Base-by-base conservation (phyloP, 2,797 vertebrate species). In the Megalops cyprinoides region DNA sequence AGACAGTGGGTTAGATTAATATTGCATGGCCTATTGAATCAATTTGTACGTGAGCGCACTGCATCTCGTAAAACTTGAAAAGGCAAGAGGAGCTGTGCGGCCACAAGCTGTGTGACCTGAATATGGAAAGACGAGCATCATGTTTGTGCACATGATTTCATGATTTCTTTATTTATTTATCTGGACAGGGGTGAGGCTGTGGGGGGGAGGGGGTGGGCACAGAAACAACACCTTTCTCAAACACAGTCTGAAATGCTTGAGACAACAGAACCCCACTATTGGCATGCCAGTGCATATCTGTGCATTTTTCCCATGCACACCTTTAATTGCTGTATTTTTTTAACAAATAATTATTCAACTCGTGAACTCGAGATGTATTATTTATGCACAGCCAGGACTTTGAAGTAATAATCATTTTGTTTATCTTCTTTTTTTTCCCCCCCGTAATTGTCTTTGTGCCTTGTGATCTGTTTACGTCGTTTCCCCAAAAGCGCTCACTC, bases 181-280 rank as follows among this genome's bases (percentile, higher is more conserved):
- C n/a, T n/a, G n/a, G n/a, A n/a, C n/a, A n/a, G n/a, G n/a, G n/a
- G n/a, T n/a, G n/a, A n/a, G n/a, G n/a, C n/a, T n/a, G n/a, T n/a
- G n/a, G n/a, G n/a, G n/a, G n/a, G n/a, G n/a, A n/a, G n/a, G n/a
- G n/a, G n/a, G n/a, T n/a, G n/a, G 20, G 18, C 51, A 23, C n/a
- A 84, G 81, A 75, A 84, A 87, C 81, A 87, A 76, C 79, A 79
- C 76, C 83, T 90, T 84, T 87, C 88, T 87, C 67, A 80, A 85
- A 78, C 83, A 81, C 39, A 89, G n/a, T n/a, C n/a, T n/a, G 82
- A 90, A 94, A 90, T 89, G 87, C 89, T 84, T 80, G 65, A 87
- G 87, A 90, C 87, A 90, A 92, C 86, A 87, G 88, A 85, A 85
- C 84, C 79, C 84, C 79, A 80, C n/a, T 74, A 74, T 78, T 87